Percentiles rank a stretch among this genome's conserved stretches.
phyloP scores from a whole-genome alignment of 2,797 vertebrate genomes.

The Naso thynnoides region DNA sequence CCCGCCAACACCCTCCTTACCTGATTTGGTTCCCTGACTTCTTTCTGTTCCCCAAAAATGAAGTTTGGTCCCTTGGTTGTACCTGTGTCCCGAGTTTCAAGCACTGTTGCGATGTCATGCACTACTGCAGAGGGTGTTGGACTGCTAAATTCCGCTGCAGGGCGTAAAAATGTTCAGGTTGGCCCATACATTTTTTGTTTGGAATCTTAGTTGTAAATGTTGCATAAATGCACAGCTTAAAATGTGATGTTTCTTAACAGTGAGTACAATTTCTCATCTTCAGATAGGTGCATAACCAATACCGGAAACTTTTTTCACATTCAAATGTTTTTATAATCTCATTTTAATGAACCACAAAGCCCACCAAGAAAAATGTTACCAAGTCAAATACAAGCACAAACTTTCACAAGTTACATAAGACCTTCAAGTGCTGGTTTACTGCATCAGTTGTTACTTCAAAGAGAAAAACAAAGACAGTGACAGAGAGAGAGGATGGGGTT shows the following conservation, averaged over 20 bases:
- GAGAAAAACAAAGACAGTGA: not conserved
- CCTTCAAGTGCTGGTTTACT: slow-evolving; percentile 18
- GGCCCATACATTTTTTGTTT: too few species aligned
- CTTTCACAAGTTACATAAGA: slow-evolving; percentile 17
- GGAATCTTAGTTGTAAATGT: too few species aligned
- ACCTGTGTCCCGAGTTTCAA: too few species aligned
- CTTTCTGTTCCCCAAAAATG: too few species aligned
- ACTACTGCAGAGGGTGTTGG: too few species aligned
- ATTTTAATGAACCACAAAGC: slow-evolving; percentile 40
- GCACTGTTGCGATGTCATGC: too few species aligned
- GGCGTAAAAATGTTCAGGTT: too few species aligned
- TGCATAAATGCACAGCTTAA: not conserved
- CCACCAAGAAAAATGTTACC: slow-evolving; percentile 11
- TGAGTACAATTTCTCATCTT: not conserved
- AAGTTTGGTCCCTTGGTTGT: too few species aligned
- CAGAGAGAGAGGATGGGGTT: slow-evolving; percentile 21
- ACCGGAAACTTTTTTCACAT: slow-evolving; percentile 11
- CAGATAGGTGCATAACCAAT: not conserved
- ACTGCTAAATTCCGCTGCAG: too few species aligned
- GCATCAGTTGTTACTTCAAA: slow-evolving; percentile 37
- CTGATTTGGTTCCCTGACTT: too few species aligned
- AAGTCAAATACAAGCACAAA: slow-evolving; percentile 29
- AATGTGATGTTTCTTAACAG: not conserved
- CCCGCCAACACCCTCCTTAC: too few species aligned
- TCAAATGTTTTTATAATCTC: slow-evolving; percentile 31